Percentiles rank a stretch among this genome's conserved stretches.
Conservation (phyloP, 1,140 invertebrate species). For the Drosophila oshimai region DNA sequence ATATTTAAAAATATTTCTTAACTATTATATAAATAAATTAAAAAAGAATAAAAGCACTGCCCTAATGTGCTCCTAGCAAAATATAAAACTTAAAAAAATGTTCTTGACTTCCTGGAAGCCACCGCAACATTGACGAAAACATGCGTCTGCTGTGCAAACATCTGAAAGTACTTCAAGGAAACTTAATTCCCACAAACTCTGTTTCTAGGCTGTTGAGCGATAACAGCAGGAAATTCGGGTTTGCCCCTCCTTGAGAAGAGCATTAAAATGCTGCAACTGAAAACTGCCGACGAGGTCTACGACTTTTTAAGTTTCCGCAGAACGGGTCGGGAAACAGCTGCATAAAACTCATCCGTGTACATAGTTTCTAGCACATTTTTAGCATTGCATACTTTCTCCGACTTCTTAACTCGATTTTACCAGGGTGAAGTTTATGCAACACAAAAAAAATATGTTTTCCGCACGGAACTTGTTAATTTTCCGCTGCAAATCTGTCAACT, state of each 20-base stretch:
- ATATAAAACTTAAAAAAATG: background rate
- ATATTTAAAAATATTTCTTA: too few relatives aligned
- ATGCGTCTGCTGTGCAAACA: constrained; percentile 55
- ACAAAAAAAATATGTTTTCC: constrained; percentile 18
- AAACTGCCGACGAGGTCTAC: constrained; percentile 37
- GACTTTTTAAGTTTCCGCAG: constrained; percentile 63
- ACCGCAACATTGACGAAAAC: constrained; percentile 17
- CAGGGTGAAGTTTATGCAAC: constrained; percentile 61
- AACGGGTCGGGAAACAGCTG: constrained; percentile 23
- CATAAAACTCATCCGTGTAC: constrained; percentile 26
- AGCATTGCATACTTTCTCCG: constrained; percentile 62
- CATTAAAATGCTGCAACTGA: constrained; percentile 36
- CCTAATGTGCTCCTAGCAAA: too few relatives aligned
- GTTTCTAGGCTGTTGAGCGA: constrained; percentile 30
- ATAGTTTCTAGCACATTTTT: constrained; percentile 72
- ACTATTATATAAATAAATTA: background rate
- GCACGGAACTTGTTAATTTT: constrained; percentile 75
- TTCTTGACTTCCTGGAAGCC: background rate
- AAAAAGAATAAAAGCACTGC: too few relatives aligned
- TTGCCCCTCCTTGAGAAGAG: constrained; percentile 3
- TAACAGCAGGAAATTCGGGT: background rate
- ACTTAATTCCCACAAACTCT: constrained; percentile 36
- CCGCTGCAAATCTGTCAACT: constrained; percentile 79
- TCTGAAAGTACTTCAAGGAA: constrained; percentile 42
- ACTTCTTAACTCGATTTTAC: constrained; percentile 74